A percentile compares a stretch with the other conserved stretches of the same genome.
Conservation (phyloP, 2,888 invertebrate genomes). For the Branchellion lobata region DNA sequence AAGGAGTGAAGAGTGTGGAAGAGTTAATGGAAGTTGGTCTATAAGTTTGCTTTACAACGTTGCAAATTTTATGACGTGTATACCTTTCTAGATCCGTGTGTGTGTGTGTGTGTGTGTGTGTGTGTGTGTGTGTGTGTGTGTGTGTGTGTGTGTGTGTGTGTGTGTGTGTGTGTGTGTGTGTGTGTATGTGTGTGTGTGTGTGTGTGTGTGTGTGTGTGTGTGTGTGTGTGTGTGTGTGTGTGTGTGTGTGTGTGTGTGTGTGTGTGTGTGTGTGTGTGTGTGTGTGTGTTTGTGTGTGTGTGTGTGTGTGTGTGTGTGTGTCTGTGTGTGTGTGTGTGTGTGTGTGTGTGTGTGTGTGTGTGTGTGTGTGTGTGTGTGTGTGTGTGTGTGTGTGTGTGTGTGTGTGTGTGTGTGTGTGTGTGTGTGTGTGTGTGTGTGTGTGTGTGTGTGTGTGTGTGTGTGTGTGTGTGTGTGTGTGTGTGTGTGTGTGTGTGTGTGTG, state of each 20-base stretch:
- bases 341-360: constrained; percentile 5
- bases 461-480: constrained; percentile 2
- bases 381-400: constrained; percentile 11
- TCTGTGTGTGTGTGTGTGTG: not conserved
- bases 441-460: constrained; percentile 39
- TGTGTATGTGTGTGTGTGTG: constrained; percentile 14
- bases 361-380: constrained; percentile 1
- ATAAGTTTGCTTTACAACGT: too few species aligned
- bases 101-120: constrained; percentile 35
- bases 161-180: constrained; percentile 13
- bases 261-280: constrained; percentile 10
- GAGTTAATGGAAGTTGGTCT: too few species aligned
- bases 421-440: constrained; percentile 34
- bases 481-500: constrained; percentile 5
- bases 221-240: not conserved
- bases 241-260: constrained; percentile 8
- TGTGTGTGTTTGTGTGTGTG: not conserved
- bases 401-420: constrained; percentile 25
- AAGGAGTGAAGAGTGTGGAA: too few species aligned
- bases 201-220: constrained; percentile 8
- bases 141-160: constrained; percentile 23
- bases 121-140: constrained; percentile 30
- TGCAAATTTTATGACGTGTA: too few species aligned
- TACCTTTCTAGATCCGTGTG: constrained; percentile 7
- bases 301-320: constrained; percentile 37